These are phyloP conservation scores for Goniozus legneri DNA, from an alignment of 1,140 invertebrate species.

Conservation along the genomic window DNA sequence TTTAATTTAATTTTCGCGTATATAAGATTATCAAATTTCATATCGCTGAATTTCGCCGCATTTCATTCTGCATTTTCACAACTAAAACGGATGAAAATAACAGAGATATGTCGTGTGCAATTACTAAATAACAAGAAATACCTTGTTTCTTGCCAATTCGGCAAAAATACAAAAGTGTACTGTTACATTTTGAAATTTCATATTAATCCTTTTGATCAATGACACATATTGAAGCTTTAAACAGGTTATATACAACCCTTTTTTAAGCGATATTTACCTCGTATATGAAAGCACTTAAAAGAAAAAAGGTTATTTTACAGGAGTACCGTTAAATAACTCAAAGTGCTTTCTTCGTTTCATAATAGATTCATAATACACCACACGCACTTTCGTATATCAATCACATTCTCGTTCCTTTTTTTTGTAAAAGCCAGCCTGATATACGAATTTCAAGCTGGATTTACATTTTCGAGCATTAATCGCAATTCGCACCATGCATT, in stretches of 20 bases:
- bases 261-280: neutral
- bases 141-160: neutral
- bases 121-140: neutral
- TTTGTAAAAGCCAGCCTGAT: constrained; percentile 13
- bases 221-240: too few relatives aligned
- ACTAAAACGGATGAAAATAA: neutral
- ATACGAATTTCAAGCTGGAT: constrained; percentile 18
- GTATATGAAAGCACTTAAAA: constrained; percentile 12
- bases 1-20: neutral
- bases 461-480: constrained; percentile 18
- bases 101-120: neutral
- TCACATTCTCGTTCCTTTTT: constrained; percentile 1
- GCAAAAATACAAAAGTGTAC: too few relatives aligned
- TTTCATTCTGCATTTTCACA: too few relatives aligned
- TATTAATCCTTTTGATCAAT: too few relatives aligned
- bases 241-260: neutral
- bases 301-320: constrained; percentile 15
- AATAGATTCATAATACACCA: constrained; percentile 11
- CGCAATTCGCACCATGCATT: too few relatives aligned
- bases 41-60: too few relatives aligned
- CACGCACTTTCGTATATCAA: too few relatives aligned
- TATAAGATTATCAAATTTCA: neutral
- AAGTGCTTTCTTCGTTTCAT: constrained; percentile 21
- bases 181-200: too few relatives aligned
- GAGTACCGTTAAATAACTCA: neutral